These are phyloP conservation scores for Apocheima hispidaria DNA, from an alignment of 2,888 invertebrate species.

Conservation along the genomic window DNA sequence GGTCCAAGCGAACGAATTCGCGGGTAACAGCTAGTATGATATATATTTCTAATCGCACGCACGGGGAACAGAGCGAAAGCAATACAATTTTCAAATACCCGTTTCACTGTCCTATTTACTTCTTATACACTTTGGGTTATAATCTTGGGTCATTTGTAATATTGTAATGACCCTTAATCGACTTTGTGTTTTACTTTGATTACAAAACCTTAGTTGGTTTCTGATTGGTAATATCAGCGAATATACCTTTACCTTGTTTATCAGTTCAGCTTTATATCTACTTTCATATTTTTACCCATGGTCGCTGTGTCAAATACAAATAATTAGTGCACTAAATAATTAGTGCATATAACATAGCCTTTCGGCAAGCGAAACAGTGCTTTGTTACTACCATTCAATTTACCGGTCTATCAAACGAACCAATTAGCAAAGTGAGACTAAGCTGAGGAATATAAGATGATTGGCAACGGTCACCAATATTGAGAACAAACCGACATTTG, in stretches of 20 bases:
- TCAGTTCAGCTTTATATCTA: too few relatives aligned
- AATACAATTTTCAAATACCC: too few relatives aligned
- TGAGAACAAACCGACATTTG: constrained; percentile 20
- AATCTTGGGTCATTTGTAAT: neutral
- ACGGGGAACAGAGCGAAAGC: too few relatives aligned
- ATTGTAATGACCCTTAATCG: neutral
- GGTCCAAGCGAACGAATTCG: too few relatives aligned
- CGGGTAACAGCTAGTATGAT: too few relatives aligned
- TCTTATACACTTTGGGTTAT: neutral
- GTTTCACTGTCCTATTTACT: constrained; percentile 23
- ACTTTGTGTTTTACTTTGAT: neutral
- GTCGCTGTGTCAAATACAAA: neutral
- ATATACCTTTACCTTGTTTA: neutral
- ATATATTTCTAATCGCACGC: too few relatives aligned
- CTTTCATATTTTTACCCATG: too few relatives aligned
- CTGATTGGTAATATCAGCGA: neutral
- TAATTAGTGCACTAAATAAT: neutral
- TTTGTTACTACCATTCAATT: constrained; percentile 35
- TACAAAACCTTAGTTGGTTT: neutral
- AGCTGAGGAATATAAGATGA: constrained; percentile 29
- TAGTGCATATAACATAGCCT: neutral
- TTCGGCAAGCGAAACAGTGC: constrained; percentile 19
- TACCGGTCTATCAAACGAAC: constrained; percentile 34
- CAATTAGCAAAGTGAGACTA: constrained; percentile 36
- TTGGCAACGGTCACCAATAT: constrained; percentile 37